Evolutionary conservation across 2,888 invertebrate species (phyloP).

Genomic region (Stomorhina lunata): DNA sequence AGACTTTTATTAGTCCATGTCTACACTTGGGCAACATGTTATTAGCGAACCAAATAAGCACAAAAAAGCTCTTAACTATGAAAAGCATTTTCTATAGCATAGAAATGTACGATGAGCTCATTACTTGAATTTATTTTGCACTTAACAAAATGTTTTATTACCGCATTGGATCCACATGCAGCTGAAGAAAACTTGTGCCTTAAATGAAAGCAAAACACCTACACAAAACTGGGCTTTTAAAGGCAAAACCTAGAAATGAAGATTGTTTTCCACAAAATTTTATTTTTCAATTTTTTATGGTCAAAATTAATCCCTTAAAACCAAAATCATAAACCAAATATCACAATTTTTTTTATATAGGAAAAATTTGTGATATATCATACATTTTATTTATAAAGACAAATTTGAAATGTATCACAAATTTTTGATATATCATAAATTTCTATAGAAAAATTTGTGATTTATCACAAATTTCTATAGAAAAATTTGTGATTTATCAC

Average conservation of each 20-base stretch:
- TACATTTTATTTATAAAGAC: too few species aligned
- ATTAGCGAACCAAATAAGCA: background rate
- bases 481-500: too few species aligned
- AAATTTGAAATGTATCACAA: too few species aligned
- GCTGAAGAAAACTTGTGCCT: background rate
- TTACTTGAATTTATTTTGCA: conserved; percentile 69
- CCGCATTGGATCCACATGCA: conserved; percentile 45
- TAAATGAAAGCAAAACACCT: conserved; percentile 13
- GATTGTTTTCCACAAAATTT: background rate
- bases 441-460: too few species aligned
- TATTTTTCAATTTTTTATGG: too few species aligned
- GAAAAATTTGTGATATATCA: too few species aligned
- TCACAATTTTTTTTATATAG: too few species aligned
- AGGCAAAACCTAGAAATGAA: conserved; percentile 3
- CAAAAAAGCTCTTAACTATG: background rate
- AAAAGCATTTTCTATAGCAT: too few species aligned
- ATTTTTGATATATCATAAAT: too few species aligned
- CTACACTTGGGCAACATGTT: conserved; percentile 37
- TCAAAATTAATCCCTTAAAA: background rate
- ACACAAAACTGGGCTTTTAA: conserved; percentile 8
- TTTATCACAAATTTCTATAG: too few species aligned
- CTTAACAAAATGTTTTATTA: conserved; percentile 70
- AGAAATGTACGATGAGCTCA: conserved; percentile 50
- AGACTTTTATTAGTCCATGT: conserved; percentile 26
- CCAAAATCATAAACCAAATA: too few species aligned